phyloP scores from a whole-genome alignment of 2,113 vertebrate species.

The Pollimyrus isidori region DNA sequence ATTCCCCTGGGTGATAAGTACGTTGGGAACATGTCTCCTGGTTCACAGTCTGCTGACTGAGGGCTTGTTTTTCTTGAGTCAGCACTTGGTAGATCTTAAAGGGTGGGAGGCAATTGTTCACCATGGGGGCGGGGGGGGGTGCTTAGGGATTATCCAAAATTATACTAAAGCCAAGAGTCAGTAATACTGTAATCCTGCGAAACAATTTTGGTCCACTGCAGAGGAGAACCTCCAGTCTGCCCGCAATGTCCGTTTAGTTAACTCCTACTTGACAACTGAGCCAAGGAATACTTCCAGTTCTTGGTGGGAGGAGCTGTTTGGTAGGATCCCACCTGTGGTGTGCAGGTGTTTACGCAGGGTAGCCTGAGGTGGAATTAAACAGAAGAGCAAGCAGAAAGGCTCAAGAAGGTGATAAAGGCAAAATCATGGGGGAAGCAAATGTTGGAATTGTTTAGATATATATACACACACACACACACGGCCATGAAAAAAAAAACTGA shows the following conservation, averaged over 20 bases:
- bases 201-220: background rate
- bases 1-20: background rate
- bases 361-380: no score
- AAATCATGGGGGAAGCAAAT: no score
- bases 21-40: background rate
- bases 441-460: no score
- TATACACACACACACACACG: no score
- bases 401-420: no score
- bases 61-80: background rate
- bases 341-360: no score
- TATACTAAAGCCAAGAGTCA: background rate
- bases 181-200: background rate
- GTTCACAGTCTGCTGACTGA: background rate
- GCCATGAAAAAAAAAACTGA: no score
- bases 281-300: background rate
- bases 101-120: background rate
- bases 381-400: no score
- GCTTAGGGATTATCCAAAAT: background rate
- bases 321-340: no score
- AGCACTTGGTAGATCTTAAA: background rate
- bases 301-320: no score
- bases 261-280: background rate
- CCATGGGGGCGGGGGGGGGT: background rate
- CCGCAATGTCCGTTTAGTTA: background rate
- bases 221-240: background rate